phyloP scores from a whole-genome alignment of 1,140 invertebrate species.

The Saccostrea glomerata region DNA sequence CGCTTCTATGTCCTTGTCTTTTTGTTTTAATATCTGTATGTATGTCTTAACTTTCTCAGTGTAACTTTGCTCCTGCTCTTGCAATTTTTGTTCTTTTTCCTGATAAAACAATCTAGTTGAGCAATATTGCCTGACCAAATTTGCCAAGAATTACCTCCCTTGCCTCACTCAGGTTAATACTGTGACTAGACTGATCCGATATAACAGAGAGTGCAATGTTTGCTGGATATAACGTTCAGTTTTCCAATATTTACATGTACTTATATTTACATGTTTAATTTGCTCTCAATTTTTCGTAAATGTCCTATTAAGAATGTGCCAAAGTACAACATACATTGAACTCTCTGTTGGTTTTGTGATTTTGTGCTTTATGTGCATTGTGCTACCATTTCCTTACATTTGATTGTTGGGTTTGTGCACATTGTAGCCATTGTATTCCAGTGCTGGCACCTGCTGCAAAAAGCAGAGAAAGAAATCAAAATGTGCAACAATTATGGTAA shows the following conservation, averaged over 20 bases:
- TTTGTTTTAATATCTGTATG: constrained; percentile 54
- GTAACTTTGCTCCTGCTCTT: constrained; percentile 15
- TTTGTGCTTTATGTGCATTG: not conserved
- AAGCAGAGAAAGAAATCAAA: not conserved
- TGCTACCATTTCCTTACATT: constrained; percentile 33
- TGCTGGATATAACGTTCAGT: not conserved
- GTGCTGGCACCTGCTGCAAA: constrained; percentile 26
- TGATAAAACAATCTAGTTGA: not conserved
- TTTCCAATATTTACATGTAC: not conserved
- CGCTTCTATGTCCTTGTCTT: constrained; percentile 65
- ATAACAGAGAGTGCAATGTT: not conserved
- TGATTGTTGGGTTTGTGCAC: constrained; percentile 30
- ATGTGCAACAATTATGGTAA: not conserved
- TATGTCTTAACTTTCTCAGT: constrained; percentile 3
- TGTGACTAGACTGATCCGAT: not conserved
- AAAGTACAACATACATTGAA: not conserved
- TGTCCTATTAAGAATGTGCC: not conserved
- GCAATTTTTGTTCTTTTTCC: constrained; percentile 5
- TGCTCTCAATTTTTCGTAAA: not conserved
- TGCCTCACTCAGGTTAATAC: not conserved
- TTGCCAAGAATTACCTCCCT: not conserved
- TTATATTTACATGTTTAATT: not conserved
- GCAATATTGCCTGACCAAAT: not conserved
- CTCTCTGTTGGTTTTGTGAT: not conserved
- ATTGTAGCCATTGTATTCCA: constrained; percentile 20